A percentile compares a stretch with the other conserved stretches of the same genome.
Evolutionary conservation across 2,888 invertebrate genomes (phyloP).

Genomic region (Watsonalla binaria): DNA sequence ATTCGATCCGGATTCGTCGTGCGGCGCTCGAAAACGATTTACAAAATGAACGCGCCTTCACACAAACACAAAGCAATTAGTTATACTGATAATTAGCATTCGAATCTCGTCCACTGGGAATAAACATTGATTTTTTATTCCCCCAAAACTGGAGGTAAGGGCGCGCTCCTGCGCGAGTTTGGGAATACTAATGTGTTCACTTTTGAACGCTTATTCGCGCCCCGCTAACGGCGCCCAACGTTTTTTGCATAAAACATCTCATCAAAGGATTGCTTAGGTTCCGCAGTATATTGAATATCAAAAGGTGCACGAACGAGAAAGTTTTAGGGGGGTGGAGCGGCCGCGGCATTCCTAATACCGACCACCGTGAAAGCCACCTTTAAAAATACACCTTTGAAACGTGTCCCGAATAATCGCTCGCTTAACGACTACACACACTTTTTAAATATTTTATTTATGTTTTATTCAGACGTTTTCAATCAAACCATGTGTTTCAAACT

Average conservation of each 20-base stretch:
- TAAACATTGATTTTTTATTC: slow-evolving; percentile 79
- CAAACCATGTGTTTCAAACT: too few relatives aligned
- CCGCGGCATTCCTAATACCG: slow-evolving; percentile 64
- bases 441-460: slow-evolving; percentile 33
- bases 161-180: slow-evolving; percentile 51
- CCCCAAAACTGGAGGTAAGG: slow-evolving; percentile 64
- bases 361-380: slow-evolving; percentile 69
- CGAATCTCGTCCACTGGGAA: slow-evolving; percentile 67
- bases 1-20: slow-evolving; percentile 34
- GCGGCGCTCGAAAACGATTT: slow-evolving; percentile 33
- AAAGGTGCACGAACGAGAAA: slow-evolving; percentile 72
- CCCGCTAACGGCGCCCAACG: slow-evolving; percentile 70
- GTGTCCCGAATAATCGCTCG: slow-evolving; percentile 67
- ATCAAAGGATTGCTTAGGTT: slow-evolving; percentile 77
- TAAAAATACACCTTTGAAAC: slow-evolving; percentile 74
- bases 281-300: slow-evolving; percentile 77
- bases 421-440: slow-evolving; percentile 30
- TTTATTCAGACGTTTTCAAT: slow-evolving; percentile 21
- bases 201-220: slow-evolving; percentile 76
- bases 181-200: slow-evolving; percentile 77
- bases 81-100: slow-evolving; percentile 70
- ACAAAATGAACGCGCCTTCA: slow-evolving; percentile 48
- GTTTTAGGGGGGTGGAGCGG: slow-evolving; percentile 56
- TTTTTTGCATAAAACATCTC: slow-evolving; percentile 80
- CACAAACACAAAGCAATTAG: slow-evolving; percentile 71